Conservation (phyloP, 2,797 vertebrate genomes). For the Masticophis lateralis region DNA sequence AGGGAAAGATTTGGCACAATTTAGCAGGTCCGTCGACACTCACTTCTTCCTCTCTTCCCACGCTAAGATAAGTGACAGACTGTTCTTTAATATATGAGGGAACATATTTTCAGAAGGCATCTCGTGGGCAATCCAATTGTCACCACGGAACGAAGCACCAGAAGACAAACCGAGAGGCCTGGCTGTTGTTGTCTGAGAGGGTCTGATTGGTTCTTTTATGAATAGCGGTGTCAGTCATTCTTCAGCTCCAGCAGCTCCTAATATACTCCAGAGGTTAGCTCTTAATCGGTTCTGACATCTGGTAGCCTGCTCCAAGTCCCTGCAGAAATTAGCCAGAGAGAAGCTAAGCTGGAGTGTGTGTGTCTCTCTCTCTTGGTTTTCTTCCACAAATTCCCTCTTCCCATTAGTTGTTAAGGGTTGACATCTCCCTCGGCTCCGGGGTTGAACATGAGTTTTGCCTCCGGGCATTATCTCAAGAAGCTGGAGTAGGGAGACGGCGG, state of each 20-base stretch:
- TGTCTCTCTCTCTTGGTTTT: neutral
- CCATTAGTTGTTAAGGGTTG: neutral
- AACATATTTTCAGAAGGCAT: conserved; percentile 59
- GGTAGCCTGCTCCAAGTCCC: neutral
- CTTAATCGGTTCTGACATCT: conserved; percentile 48
- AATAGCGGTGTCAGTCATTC: conserved; percentile 61
- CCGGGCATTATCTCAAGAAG: neutral
- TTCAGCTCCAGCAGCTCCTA: conserved; percentile 56
- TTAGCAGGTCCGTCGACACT: conserved; percentile 35
- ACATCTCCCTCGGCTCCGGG: neutral
- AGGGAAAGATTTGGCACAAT: conserved; percentile 33
- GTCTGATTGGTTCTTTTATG: conserved; percentile 61
- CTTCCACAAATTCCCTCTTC: neutral
- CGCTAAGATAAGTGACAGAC: conserved; percentile 56
- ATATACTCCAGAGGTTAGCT: conserved; percentile 59
- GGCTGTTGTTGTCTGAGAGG: conserved; percentile 64
- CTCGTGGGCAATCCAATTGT: conserved; percentile 53
- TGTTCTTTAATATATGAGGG: conserved; percentile 51
- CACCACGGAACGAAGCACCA: conserved; percentile 56
- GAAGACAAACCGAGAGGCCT: conserved; percentile 59
- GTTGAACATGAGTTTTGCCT: neutral
- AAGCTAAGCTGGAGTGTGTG: neutral
- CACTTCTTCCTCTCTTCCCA: conserved; percentile 48
- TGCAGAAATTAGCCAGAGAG: conserved; percentile 27
- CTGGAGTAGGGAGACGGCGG: neutral